Percentiles rank a stretch among this genome's conserved stretches.
These are phyloP conservation scores for Xestia sexstrigata DNA, from an alignment of 2,888 invertebrate species.

Conservation along the genomic window DNA sequence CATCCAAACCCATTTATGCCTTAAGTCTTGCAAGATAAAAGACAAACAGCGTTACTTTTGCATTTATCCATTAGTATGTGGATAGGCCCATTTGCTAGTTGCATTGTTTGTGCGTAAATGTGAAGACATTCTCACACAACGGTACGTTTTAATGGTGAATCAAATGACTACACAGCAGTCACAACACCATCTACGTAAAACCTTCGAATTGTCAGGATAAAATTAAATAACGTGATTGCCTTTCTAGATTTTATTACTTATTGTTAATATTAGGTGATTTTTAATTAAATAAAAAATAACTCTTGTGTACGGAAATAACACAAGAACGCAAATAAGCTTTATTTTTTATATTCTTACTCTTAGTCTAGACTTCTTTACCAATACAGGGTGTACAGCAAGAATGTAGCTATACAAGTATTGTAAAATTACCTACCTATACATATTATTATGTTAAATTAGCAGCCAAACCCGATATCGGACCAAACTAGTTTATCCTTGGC, in stretches of 20 bases:
- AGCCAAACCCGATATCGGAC: neutral
- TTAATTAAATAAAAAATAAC: neutral
- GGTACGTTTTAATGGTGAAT: conserved; percentile 4
- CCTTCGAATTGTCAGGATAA: neutral
- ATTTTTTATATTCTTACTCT: neutral
- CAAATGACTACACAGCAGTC: neutral
- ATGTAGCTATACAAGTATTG: neutral
- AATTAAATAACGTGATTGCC: neutral
- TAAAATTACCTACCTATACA: neutral
- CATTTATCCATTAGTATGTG: neutral
- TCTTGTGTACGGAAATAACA: neutral
- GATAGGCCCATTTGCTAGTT: conserved; percentile 15
- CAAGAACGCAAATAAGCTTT: neutral
- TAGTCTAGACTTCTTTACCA: too few species aligned
- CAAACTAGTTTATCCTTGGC: neutral
- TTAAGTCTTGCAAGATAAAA: neutral
- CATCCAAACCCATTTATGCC: neutral
- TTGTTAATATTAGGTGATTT: neutral
- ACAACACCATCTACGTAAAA: neutral
- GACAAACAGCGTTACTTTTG: neutral
- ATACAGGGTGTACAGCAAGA: neutral
- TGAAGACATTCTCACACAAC: conserved; percentile 47
- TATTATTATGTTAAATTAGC: neutral
- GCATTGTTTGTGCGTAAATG: conserved; percentile 53
- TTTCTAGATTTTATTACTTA: conserved; percentile 6